phyloP scores from a whole-genome alignment of 2,797 vertebrate genomes.

The Percopsis omiscomaycus region DNA sequence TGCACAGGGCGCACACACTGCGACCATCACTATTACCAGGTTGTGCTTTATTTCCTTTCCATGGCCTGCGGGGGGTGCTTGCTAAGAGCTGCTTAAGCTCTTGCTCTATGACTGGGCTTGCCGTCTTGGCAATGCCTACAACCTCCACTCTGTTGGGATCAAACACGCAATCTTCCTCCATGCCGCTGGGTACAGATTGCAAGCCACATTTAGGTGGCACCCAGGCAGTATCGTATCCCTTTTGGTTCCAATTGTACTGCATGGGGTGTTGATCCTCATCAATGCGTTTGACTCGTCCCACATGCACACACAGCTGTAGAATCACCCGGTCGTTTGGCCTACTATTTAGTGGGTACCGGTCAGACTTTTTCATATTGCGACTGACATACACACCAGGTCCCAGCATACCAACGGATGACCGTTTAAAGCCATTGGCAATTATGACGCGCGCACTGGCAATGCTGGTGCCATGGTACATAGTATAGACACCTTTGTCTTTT shows the following conservation, averaged over 20 bases:
- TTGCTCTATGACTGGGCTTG: slow-evolving; percentile 14
- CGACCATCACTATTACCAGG: neutral
- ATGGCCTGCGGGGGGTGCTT: neutral
- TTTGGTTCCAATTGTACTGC: slow-evolving; percentile 66
- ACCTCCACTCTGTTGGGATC: slow-evolving; percentile 69
- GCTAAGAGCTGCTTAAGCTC: slow-evolving; percentile 60
- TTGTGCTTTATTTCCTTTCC: neutral
- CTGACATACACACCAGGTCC: slow-evolving; percentile 76
- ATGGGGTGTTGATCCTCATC: slow-evolving; percentile 71
- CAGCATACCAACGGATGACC: slow-evolving; percentile 70
- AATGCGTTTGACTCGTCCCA: slow-evolving; percentile 71
- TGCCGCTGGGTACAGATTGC: slow-evolving; percentile 67
- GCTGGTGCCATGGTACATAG: slow-evolving; percentile 77
- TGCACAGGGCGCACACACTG: slow-evolving; percentile 61
- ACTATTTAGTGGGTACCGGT: slow-evolving; percentile 61
- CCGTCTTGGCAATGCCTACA: slow-evolving; percentile 53
- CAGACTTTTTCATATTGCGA: slow-evolving; percentile 69
- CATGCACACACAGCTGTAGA: slow-evolving; percentile 56
- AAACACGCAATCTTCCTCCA: slow-evolving; percentile 76
- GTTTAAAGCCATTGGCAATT: slow-evolving; percentile 62
- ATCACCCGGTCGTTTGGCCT: slow-evolving; percentile 46
- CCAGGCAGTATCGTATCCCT: slow-evolving; percentile 76
- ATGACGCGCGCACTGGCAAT: slow-evolving; percentile 56
- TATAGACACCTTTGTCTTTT: slow-evolving; percentile 57
- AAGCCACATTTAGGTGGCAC: slow-evolving; percentile 76